A percentile compares a stretch with the other conserved stretches of the same genome.
Evolutionary conservation across 2,113 vertebrate genomes (phyloP).

Genomic region (Beaufortia kweichowensis): DNA sequence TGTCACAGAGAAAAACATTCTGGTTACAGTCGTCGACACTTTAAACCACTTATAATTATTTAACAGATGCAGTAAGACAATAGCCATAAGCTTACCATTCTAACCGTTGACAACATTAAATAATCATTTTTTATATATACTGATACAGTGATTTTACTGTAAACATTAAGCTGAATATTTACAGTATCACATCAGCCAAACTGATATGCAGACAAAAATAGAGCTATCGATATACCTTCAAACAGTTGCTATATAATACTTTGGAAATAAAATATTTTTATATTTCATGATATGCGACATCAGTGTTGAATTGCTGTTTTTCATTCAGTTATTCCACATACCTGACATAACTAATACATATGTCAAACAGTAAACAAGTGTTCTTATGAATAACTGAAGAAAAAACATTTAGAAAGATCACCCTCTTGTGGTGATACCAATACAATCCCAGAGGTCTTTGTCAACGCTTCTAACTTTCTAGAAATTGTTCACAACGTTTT

Average conservation of each 20-base stretch:
- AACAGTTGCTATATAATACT: conserved; percentile 30
- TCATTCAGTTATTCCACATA: neutral
- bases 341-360: neutral
- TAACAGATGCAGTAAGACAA: neutral
- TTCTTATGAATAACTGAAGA: neutral
- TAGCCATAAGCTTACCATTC: neutral
- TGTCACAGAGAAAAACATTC: conserved; percentile 4
- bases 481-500: neutral
- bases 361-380: neutral
- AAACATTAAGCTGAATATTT: conserved; percentile 62
- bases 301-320: neutral
- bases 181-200: conserved; percentile 57
- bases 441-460: conserved; percentile 30
- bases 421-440: conserved; percentile 41
- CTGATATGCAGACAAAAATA: conserved; percentile 55
- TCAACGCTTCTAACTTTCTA: neutral
- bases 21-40: neutral
- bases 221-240: conserved; percentile 36
- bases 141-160: conserved; percentile 67
- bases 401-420: conserved; percentile 1
- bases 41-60: neutral
- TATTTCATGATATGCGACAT: conserved; percentile 2
- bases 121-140: conserved; percentile 60
- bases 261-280: neutral
- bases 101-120: conserved; percentile 31